phyloP scores from a whole-genome alignment of 2,113 vertebrate genomes.

The Salvator merianae region DNA sequence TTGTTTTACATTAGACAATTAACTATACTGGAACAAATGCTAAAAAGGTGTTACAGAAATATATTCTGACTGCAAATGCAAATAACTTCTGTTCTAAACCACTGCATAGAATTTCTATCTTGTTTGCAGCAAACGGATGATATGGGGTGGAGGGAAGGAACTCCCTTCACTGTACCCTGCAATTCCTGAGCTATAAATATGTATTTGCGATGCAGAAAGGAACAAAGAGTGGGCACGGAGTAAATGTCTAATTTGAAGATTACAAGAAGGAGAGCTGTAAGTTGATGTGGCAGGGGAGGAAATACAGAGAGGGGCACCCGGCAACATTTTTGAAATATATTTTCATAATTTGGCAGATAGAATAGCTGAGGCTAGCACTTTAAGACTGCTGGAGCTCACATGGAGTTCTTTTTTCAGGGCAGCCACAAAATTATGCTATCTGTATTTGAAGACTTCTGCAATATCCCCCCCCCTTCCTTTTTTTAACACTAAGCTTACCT shows the following conservation, averaged over 20 bases:
- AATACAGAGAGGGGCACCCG: not conserved
- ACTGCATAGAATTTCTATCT: slow-evolving; percentile 2
- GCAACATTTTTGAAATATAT: slow-evolving; percentile 43
- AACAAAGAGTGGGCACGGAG: slow-evolving; percentile 13
- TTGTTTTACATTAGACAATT: slow-evolving; percentile 51
- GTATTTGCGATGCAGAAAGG: slow-evolving; percentile 24
- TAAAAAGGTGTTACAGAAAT: slow-evolving; percentile 47
- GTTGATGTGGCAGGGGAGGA: slow-evolving; percentile 15
- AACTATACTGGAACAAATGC: slow-evolving; percentile 47
- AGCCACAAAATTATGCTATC: not conserved
- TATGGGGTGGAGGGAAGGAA: not conserved
- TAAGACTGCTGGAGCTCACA: not conserved
- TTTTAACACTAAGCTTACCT: too few relatives aligned
- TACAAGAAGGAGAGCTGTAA: slow-evolving; percentile 35
- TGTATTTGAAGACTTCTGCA: too few relatives aligned
- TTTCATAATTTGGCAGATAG: slow-evolving; percentile 46
- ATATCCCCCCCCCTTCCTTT: too few relatives aligned
- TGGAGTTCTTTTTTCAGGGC: not conserved
- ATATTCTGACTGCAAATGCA: slow-evolving; percentile 18
- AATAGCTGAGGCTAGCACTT: slow-evolving; percentile 35
- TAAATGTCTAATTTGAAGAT: slow-evolving; percentile 51
- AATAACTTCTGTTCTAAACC: slow-evolving; percentile 47
- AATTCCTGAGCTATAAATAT: slow-evolving; percentile 22
- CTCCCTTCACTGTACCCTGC: not conserved
- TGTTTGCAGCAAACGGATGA: slow-evolving; percentile 37